Evolutionary conservation across 2,113 vertebrate species (phyloP).

Genomic region (Cercopithecus mona): DNA sequence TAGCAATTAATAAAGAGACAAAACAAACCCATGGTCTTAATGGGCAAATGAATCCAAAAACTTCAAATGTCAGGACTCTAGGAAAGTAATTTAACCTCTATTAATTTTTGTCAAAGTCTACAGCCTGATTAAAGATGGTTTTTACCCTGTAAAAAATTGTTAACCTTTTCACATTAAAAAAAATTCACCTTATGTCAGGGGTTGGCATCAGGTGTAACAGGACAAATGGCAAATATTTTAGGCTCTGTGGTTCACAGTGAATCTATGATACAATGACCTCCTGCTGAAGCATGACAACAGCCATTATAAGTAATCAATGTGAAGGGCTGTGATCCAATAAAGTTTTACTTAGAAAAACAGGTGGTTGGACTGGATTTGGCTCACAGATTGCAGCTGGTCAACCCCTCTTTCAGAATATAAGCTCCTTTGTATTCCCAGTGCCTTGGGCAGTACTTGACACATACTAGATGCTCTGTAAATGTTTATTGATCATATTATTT

Average conservation of each 20-base stretch:
- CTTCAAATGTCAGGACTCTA: constrained; percentile 6
- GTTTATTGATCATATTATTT: not conserved
- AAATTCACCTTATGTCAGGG: not conserved
- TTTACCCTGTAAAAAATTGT: not conserved
- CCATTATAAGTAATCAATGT: not conserved
- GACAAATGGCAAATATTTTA: constrained; percentile 47
- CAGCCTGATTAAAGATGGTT: constrained; percentile 30
- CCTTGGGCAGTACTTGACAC: not conserved
- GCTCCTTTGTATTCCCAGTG: not conserved
- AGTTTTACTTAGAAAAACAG: constrained; percentile 25
- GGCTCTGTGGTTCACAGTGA: not conserved
- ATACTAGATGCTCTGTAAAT: not conserved
- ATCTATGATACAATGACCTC: not conserved
- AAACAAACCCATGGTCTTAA: constrained; percentile 14
- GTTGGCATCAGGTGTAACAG: not conserved
- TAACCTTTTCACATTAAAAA: not conserved
- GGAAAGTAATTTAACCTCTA: constrained; percentile 27
- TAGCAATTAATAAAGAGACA: constrained; percentile 50
- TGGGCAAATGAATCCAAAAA: constrained; percentile 33
- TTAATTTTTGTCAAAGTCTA: constrained; percentile 42
- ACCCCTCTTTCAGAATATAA: not conserved
- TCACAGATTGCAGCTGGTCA: not conserved
- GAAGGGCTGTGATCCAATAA: not conserved
- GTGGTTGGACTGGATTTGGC: not conserved
- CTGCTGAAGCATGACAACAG: not conserved